phyloP scores from a whole-genome alignment of 2,113 vertebrate species.

The Tragelaphus scriptus region DNA sequence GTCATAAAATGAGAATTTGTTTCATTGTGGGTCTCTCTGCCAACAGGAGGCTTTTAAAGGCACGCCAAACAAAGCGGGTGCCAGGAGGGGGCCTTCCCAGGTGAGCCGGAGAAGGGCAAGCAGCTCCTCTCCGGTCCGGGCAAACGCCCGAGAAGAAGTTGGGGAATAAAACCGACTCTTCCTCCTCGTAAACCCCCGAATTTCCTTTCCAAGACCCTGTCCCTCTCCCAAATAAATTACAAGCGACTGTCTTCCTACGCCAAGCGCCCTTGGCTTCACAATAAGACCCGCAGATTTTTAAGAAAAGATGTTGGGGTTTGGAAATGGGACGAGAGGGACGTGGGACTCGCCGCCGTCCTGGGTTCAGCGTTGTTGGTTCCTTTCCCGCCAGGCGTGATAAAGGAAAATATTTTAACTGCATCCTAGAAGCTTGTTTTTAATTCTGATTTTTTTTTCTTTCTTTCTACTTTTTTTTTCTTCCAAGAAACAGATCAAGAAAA shows the following conservation, averaged over 20 bases:
- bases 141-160: constrained; percentile 15
- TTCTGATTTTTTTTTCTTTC: not conserved
- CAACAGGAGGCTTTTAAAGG: not conserved
- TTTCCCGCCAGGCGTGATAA: constrained; percentile 40
- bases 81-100: constrained; percentile 4
- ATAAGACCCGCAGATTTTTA: not conserved
- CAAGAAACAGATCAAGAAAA: constrained; percentile 57
- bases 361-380: not conserved
- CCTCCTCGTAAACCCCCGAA: not conserved
- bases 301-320: not conserved
- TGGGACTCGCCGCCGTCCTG: not conserved
- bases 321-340: not conserved
- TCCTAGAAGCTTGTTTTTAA: constrained; percentile 30
- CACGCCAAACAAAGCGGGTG: not conserved
- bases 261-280: not conserved
- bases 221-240: constrained; percentile 15
- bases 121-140: not conserved
- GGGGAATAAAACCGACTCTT: not conserved
- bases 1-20: constrained; percentile 33
- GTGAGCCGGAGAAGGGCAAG: not conserved
- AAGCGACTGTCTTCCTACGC: not conserved
- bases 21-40: not conserved
- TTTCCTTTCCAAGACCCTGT: not conserved
- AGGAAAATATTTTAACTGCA: constrained; percentile 60
- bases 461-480: not conserved